Base-by-base conservation (phyloP, 2,113 vertebrate species). In the Ictalurus punctatus region DNA sequence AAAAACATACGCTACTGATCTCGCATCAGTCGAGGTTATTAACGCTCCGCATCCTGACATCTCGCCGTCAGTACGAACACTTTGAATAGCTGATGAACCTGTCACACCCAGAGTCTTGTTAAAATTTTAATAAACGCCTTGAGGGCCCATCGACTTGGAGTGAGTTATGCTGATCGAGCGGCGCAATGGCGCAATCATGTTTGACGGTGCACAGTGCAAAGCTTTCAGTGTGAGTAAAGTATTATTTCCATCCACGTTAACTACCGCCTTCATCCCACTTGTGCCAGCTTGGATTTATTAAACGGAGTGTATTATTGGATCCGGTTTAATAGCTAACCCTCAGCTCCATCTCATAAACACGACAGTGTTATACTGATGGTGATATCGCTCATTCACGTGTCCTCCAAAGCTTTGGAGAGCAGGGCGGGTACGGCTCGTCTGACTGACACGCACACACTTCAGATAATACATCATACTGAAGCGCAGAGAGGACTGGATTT, bases 91-190 rank as follows among this genome's bases (percentile, higher is more conserved):
- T 95, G 96, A 96, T 95, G 95, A 97, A 95, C 94, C 95, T 92
- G 89, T 94, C 94, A 93, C 93, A 94, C 93, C 92, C 89, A 92
- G 93, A 94, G 89, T 90, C 94, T 92, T 95, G 95, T 97, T 94
- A 94, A 96, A 96, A 97, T 96, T 95, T 94, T 96, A 97, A 97
- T 97, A 97, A 96, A 96, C 93, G 96, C 93, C 93, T 95, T 91
- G 91, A 93, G 94, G 95, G 94, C 95, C 94, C 94, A 95, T 95
- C 94, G 96, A 95, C 94, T 95, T 92, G 92, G 94, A 95, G 95
- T 96, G 96, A 96, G 97, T 94, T 95, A 95, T 95, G 95, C 94
- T 91, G 94, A 83, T 85, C 94, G 92, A 95, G 93, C 88, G 88
- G 90, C 93, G 92, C 95, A 94, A 94, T 93, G 94, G 93, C 94